Evolutionary conservation across 2,113 vertebrate genomes (phyloP).

Genomic region (Arizona elegans): DNA sequence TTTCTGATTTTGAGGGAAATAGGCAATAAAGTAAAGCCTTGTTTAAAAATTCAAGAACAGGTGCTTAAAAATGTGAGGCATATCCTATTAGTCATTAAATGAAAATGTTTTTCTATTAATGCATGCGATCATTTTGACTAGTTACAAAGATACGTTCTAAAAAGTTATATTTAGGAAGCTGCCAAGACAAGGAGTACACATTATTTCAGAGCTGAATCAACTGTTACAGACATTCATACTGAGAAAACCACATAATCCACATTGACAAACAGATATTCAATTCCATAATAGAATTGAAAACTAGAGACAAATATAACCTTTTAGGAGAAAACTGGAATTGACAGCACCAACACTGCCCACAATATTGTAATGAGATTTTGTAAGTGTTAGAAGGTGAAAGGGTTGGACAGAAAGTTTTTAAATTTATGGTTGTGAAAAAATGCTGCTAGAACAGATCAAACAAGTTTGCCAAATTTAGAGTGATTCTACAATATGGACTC

Average conservation of each 20-base stretch:
- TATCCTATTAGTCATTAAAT: neutral
- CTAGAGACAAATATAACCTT: neutral
- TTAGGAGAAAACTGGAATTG: neutral
- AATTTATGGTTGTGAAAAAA: neutral
- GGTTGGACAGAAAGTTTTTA: neutral
- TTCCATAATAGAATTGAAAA: neutral
- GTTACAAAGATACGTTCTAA: conserved; percentile 16
- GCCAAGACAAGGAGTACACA: neutral
- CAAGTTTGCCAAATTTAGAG: neutral
- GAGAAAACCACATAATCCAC: neutral
- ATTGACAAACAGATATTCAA: neutral
- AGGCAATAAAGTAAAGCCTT: neutral
- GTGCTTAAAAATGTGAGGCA: neutral
- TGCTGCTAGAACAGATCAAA: neutral
- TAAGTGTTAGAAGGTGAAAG: neutral
- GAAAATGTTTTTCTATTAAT: conserved; percentile 3
- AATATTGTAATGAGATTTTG: neutral
- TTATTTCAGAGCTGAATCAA: conserved; percentile 28
- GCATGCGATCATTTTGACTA: neutral
- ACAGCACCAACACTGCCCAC: neutral
- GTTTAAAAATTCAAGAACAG: conserved; percentile 4
- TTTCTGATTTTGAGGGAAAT: neutral
- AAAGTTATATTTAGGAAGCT: neutral
- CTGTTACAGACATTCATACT: neutral
- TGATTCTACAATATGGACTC: neutral